phyloP scores from a whole-genome alignment of 1,140 invertebrate genomes.

The Pogonomyrmex barbatus region DNA sequence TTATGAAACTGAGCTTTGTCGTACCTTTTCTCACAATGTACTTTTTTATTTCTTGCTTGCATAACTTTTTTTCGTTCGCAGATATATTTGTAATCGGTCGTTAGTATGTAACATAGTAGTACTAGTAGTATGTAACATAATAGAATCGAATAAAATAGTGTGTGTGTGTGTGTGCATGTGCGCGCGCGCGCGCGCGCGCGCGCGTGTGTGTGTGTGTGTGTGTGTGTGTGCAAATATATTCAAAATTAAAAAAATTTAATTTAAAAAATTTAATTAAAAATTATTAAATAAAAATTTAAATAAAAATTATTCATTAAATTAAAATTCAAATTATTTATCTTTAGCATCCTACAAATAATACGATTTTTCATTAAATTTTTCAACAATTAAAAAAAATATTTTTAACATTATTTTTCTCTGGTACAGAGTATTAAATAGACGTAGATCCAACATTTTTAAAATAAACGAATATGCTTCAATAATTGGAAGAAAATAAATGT shows the following conservation, averaged over 20 bases:
- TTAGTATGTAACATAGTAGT: not conserved
- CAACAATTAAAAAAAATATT: not conserved
- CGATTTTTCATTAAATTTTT: not conserved
- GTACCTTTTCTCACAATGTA: conserved; percentile 30
- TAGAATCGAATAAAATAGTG: not conserved
- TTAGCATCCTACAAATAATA: not conserved
- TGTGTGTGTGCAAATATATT: not conserved
- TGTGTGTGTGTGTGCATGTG: too few relatives aligned
- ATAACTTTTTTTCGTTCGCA: not conserved
- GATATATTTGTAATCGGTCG: not conserved
- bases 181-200: accelerated
- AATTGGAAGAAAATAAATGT: conserved; percentile 11
- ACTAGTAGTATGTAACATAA: not conserved
- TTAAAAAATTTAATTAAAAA: too few relatives aligned
- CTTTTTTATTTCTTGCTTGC: not conserved
- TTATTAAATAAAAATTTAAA: too few relatives aligned
- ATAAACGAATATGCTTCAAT: not conserved
- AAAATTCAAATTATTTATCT: not conserved
- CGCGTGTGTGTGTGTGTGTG: not conserved
- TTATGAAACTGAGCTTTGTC: not conserved
- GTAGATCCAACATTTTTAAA: not conserved
- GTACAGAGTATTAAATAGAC: not conserved
- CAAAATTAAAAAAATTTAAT: not conserved
- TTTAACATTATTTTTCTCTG: not conserved
- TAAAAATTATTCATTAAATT: conserved; percentile 23